Evolutionary conservation across 2,888 invertebrate genomes (phyloP), one percentile per base, ranked within the genome.

Genomic region (Cyclophora albipunctata): DNA sequence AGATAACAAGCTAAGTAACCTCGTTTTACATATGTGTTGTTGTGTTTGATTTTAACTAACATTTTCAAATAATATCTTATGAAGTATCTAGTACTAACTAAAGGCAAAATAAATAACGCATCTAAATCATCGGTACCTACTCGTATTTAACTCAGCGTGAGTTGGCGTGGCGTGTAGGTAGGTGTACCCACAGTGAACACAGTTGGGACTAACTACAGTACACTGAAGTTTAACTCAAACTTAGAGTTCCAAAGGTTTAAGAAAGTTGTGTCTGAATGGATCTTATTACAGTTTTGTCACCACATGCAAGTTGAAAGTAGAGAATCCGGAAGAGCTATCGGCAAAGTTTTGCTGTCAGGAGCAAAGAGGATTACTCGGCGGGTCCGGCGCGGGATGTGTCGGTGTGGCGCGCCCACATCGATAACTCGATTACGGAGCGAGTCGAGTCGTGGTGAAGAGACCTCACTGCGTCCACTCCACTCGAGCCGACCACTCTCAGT

Each of bases 251-350:
- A 63, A 68, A 65, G 67, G 63, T 60, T 69, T 62, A 65, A 62
- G 54, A 62, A 69, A 73, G 66, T 69, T 72, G 60, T 55, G 61
- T 64, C 60, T 67, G 66, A 71, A 70, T 67, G 71, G 71, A 73
- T 75, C 75, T 69, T 75, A 75, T 78, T 76, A 78, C 71, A 74
- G 69, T 74, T 76, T 79, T 72, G 76, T 76, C 68, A 68, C 64
- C 66, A 66, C 65, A 71, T 73, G 69, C 68, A 75, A 81, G 71
- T 79, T 81, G 77, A 70, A 75, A 78, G 74, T 69, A 69, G 67
- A 69, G 67, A 73, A 72, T 75, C 69, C 60, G 63, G 68, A 69
- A 73, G 75, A 78, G 75, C 72, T 75, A 78, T 81, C 76, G 74
- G 64, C 69, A 69, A 81, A 82, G 78, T 80, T 82, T 63, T 57